A percentile compares a stretch with the other conserved stretches of the same genome.
phyloP scores from a whole-genome alignment of 1,140 invertebrate species.

The Bombus breviceps region DNA sequence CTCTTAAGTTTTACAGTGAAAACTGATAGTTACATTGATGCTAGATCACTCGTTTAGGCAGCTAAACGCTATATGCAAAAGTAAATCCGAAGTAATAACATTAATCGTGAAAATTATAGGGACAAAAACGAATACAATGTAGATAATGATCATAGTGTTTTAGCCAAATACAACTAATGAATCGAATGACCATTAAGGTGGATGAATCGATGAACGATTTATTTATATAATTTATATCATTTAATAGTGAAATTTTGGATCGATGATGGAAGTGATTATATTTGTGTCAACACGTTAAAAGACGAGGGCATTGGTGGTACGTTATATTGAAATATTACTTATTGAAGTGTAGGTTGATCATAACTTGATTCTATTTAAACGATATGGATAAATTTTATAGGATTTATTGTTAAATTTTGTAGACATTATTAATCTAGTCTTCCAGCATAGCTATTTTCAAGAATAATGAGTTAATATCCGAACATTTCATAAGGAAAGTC shows the following conservation, averaged over 20 bases:
- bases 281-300: conserved; percentile 38
- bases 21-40: background rate
- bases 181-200: background rate
- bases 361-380: conserved; percentile 53
- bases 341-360: conserved; percentile 53
- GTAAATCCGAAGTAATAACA: background rate
- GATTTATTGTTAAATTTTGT: conserved; percentile 68
- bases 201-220: background rate
- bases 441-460: conserved; percentile 65
- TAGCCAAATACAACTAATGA: background rate
- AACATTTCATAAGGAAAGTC: conserved; percentile 32
- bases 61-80: background rate
- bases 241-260: background rate
- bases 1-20: background rate
- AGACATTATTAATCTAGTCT: conserved; percentile 75
- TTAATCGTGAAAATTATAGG: background rate
- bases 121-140: background rate
- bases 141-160: background rate
- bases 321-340: conserved; percentile 66
- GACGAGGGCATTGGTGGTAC: conserved; percentile 56
- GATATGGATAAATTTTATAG: conserved; percentile 48
- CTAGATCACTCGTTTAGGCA: conserved; percentile 14
- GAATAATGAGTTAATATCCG: background rate
- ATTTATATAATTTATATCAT: background rate
- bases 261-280: conserved; percentile 22